Percentiles rank a stretch among this genome's conserved stretches.
phyloP scores from a whole-genome alignment of 2,888 invertebrate species.

The Clusia tigrina region DNA sequence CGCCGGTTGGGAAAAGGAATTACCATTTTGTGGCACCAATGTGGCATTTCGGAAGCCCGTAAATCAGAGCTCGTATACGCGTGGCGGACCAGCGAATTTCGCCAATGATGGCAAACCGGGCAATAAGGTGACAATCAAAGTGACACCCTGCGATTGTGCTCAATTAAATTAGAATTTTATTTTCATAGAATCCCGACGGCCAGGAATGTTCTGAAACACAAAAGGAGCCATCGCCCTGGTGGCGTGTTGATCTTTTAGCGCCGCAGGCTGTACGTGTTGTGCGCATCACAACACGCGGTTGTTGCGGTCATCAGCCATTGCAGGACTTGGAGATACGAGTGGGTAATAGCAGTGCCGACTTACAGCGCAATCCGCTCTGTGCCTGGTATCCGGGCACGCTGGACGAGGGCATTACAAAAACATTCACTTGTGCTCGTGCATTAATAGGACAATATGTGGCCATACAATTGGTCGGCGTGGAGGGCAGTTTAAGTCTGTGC shows the following conservation, averaged over 20 bases:
- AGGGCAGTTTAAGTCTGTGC: conserved; percentile 87
- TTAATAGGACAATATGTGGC: conserved; percentile 87
- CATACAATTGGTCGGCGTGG: conserved; percentile 88
- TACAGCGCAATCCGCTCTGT: conserved; percentile 88
- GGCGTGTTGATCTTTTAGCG: conserved; percentile 86
- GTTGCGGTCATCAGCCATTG: conserved; percentile 82
- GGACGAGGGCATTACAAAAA: conserved; percentile 92
- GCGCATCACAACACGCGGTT: conserved; percentile 77
- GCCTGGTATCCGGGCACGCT: conserved; percentile 94
- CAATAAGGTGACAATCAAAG: conserved; percentile 65
- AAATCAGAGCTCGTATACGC: conserved; percentile 88
- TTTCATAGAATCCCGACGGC: conserved; percentile 84
- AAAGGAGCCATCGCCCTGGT: conserved; percentile 90
- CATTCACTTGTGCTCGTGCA: conserved; percentile 85
- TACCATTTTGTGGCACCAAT: conserved; percentile 90
- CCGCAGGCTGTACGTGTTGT: conserved; percentile 87
- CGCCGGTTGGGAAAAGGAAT: conserved; percentile 81
- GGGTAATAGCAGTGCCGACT: conserved; percentile 87
- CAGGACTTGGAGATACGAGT: conserved; percentile 89
- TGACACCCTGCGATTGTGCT: no score
- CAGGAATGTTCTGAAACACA: conserved; percentile 89
- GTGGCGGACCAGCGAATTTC: conserved; percentile 82
- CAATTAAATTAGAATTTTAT: no score
- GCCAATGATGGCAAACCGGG: conserved; percentile 87
- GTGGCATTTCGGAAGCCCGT: conserved; percentile 86